These are phyloP conservation scores for Agrochola lychnidis DNA, from an alignment of 2,888 invertebrate genomes.

Conservation along the genomic window DNA sequence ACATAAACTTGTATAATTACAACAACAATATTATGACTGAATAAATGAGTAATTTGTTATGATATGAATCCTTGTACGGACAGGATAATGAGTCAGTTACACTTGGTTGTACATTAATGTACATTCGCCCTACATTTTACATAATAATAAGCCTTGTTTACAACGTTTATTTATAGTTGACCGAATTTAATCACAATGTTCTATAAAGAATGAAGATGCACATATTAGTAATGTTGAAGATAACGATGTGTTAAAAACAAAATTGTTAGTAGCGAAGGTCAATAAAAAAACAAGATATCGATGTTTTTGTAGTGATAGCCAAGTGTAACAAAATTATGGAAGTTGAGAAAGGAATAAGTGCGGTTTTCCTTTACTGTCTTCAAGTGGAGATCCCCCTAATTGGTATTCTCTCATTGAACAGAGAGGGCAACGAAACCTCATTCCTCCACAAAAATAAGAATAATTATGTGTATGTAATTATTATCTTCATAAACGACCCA, in stretches of 20 bases:
- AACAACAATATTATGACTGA: conserved; percentile 59
- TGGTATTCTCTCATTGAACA: not conserved
- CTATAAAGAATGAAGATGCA: not conserved
- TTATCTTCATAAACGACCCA: not conserved
- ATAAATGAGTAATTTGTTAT: conserved; percentile 64
- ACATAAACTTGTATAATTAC: conserved; percentile 60
- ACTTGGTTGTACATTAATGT: conserved; percentile 41
- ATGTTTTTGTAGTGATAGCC: not conserved
- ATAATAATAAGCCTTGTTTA: conserved; percentile 34
- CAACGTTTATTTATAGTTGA: conserved; percentile 45
- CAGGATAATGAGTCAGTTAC: conserved; percentile 51
- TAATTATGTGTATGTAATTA: not conserved
- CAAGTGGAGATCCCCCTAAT: not conserved
- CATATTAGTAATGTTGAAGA: conserved; percentile 8
- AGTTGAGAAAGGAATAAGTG: not conserved
- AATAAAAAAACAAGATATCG: not conserved
- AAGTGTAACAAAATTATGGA: not conserved
- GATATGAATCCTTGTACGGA: conserved; percentile 47
- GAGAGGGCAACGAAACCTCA: not conserved
- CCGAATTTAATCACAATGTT: conserved; percentile 38
- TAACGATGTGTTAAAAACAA: conserved; percentile 26
- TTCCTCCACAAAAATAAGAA: not conserved
- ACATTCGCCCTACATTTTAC: conserved; percentile 53
- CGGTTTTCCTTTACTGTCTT: not conserved
- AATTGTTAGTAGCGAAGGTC: not conserved